phyloP scores from a whole-genome alignment of 2,113 vertebrate species.

The Crotalus helleri region DNA sequence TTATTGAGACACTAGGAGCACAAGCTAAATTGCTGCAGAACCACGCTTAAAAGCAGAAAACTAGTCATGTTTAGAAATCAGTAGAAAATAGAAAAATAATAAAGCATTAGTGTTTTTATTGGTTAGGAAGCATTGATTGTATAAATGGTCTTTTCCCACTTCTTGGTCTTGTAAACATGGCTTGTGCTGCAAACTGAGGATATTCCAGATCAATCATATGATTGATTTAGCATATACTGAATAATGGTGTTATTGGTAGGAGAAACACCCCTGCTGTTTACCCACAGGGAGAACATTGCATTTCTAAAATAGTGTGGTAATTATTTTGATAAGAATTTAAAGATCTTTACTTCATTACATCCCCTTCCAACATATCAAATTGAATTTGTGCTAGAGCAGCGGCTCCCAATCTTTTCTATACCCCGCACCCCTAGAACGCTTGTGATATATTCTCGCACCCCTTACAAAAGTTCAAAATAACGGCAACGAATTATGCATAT shows the following conservation, averaged over 20 bases:
- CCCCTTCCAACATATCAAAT: not conserved
- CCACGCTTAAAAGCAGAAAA: not conserved
- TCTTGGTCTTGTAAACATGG: not conserved
- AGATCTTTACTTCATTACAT: not conserved
- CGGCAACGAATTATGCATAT: too few species aligned
- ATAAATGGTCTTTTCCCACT: not conserved
- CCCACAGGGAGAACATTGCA: not conserved
- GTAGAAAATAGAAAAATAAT: not conserved
- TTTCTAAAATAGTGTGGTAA: slow-evolving; percentile 15
- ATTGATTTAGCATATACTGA: not conserved
- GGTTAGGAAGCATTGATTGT: not conserved
- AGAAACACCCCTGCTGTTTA: not conserved
- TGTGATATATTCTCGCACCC: too few species aligned
- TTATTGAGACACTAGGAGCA: not conserved
- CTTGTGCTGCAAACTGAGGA: not conserved
- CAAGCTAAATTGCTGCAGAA: not conserved
- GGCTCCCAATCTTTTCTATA: too few species aligned
- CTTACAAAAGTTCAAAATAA: too few species aligned
- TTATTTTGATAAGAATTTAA: slow-evolving; percentile 16
- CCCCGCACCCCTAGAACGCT: too few species aligned
- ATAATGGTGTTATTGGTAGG: not conserved
- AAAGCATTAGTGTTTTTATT: not conserved
- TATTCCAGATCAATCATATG: not conserved
- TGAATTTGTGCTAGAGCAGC: slow-evolving; percentile 10
- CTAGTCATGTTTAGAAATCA: not conserved